Percentiles rank a stretch among this genome's conserved stretches.
phyloP scores from a whole-genome alignment of 2,888 invertebrate genomes.

The Lymantria dispar region DNA sequence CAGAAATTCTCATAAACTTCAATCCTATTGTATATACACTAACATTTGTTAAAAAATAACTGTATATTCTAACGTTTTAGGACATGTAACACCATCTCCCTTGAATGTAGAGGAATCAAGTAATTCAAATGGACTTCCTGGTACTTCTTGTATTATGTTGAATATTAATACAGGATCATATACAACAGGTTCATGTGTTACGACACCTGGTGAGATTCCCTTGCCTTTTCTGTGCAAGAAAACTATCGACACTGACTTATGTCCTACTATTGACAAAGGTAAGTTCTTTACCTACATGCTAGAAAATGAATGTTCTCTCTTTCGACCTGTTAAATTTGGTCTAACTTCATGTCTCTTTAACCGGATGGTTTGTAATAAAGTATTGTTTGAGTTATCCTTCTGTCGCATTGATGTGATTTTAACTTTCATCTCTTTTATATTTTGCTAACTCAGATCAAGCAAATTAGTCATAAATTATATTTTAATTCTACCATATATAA shows the following conservation, averaged over 20 bases:
- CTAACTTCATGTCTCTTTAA: too few relatives aligned
- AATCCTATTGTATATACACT: too few relatives aligned
- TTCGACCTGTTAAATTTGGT: too few relatives aligned
- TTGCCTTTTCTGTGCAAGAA: slow-evolving; percentile 35
- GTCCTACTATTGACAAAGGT: slow-evolving; percentile 38
- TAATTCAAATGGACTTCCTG: neutral
- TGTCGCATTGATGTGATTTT: too few relatives aligned
- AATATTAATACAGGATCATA: slow-evolving; percentile 20
- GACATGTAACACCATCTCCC: slow-evolving; percentile 21
- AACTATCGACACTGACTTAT: slow-evolving; percentile 18
- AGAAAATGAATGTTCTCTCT: too few relatives aligned
- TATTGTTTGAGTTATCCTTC: too few relatives aligned
- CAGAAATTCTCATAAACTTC: too few relatives aligned
- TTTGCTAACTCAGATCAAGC: too few relatives aligned
- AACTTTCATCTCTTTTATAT: too few relatives aligned
- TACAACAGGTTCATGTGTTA: slow-evolving; percentile 9
- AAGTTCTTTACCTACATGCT: neutral
- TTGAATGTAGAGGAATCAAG: neutral
- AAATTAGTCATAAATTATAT: too few relatives aligned
- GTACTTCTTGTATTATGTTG: slow-evolving; percentile 23
- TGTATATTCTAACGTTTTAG: slow-evolving; percentile 5
- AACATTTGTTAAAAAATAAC: neutral
- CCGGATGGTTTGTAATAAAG: too few relatives aligned
- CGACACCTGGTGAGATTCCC: neutral
- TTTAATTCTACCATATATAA: too few relatives aligned